These are phyloP conservation scores for Eupleurogrammus muticus DNA, from an alignment of 2,797 vertebrate genomes.

Conservation along the genomic window DNA sequence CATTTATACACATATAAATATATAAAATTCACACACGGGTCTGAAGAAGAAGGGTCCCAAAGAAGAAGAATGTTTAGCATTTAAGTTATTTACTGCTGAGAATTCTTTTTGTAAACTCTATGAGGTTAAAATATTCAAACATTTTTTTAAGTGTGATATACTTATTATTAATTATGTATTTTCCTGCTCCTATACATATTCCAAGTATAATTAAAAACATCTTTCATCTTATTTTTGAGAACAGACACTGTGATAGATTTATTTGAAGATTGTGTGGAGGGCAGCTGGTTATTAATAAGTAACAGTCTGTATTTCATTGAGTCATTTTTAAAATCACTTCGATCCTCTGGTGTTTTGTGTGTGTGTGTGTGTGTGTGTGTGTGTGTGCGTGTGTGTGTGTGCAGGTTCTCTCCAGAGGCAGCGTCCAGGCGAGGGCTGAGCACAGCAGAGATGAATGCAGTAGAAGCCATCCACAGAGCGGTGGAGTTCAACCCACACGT, in stretches of 20 bases:
- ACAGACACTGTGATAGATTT: neutral
- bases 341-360: slow-evolving; percentile 9
- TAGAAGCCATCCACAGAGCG: slow-evolving; percentile 99
- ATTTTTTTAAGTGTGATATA: too few species aligned
- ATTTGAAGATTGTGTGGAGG: neutral
- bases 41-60: too few species aligned
- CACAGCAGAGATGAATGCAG: slow-evolving; percentile 99
- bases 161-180: neutral
- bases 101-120: too few species aligned
- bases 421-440: slow-evolving; percentile 96
- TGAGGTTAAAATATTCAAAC: too few species aligned
- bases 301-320: neutral
- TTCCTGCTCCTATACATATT: neutral
- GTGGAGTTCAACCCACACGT: slow-evolving; percentile 99
- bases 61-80: too few species aligned
- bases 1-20: too few species aligned
- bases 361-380: slow-evolving; percentile 13
- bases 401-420: slow-evolving; percentile 97
- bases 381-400: neutral
- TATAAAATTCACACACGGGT: too few species aligned
- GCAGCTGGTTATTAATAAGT: neutral
- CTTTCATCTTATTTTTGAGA: neutral
- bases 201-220: neutral
- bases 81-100: too few species aligned
- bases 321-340: slow-evolving; percentile 1